Conservation (phyloP, 2,797 vertebrate genomes). For the Tympanoctomys barrerae region DNA sequence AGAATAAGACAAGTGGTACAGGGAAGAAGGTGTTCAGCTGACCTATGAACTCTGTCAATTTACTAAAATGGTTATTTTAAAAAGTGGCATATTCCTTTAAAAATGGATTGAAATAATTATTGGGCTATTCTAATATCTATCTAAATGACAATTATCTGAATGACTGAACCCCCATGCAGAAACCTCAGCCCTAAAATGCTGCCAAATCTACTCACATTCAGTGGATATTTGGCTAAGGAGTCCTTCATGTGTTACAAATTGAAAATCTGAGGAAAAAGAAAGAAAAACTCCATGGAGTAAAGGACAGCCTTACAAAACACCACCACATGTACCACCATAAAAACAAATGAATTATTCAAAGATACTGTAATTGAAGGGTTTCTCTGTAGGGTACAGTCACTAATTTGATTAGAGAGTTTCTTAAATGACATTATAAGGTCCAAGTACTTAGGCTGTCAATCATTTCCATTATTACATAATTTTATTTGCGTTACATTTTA, state of each 20-base stretch:
- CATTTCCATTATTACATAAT: neutral
- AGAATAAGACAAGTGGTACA: constrained; percentile 38
- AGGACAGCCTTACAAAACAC: neutral
- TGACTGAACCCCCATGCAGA: neutral
- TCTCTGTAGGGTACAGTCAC: neutral
- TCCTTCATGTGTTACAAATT: neutral
- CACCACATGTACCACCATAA: neutral
- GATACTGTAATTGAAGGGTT: neutral
- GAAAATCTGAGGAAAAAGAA: neutral
- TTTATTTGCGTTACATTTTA: neutral
- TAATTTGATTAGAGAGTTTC: neutral
- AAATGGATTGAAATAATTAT: constrained; percentile 2
- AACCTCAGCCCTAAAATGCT: neutral
- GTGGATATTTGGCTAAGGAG: neutral
- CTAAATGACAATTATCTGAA: neutral
- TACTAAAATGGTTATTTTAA: constrained; percentile 47
- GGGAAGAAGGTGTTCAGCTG: constrained; percentile 59
- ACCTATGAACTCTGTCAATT: constrained; percentile 48
- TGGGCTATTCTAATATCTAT: neutral
- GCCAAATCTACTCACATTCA: neutral
- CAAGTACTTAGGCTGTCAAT: neutral
- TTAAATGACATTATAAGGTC: neutral
- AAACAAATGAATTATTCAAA: neutral
- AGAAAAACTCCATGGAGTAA: neutral
- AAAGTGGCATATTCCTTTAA: neutral